Conservation (phyloP, 2,888 invertebrate species). For the Hecatera dysodea region DNA sequence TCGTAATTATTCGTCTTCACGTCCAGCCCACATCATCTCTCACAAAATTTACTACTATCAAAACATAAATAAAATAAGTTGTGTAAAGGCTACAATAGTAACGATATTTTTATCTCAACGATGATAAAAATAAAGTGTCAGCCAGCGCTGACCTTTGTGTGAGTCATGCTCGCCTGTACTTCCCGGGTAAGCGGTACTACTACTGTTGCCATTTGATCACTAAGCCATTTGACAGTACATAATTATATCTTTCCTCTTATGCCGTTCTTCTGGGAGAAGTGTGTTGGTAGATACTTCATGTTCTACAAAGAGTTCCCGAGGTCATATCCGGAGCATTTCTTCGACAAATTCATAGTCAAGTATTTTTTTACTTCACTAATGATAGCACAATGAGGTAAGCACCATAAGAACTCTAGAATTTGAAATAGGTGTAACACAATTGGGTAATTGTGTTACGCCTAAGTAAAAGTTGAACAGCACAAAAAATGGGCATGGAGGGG, state of each 20-base stretch:
- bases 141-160: conserved; percentile 39
- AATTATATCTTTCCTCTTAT: too few species aligned
- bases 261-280: background rate
- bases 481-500: too few species aligned
- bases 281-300: background rate
- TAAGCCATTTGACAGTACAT: background rate
- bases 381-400: too few species aligned
- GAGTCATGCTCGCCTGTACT: conserved; percentile 34
- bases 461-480: too few species aligned
- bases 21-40: background rate
- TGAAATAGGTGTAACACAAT: background rate
- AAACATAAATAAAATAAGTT: background rate
- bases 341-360: background rate
- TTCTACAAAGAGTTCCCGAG: background rate
- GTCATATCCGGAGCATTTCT: background rate
- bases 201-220: conserved; percentile 2
- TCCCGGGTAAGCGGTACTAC: background rate
- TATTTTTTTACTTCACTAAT: too few species aligned
- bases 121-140: conserved; percentile 44
- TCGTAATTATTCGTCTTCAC: too few species aligned
- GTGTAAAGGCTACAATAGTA: conserved; percentile 22
- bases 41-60: background rate
- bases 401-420: too few species aligned
- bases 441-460: too few species aligned
- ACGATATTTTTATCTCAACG: conserved; percentile 11